A percentile compares a stretch with the other conserved stretches of the same genome.
These are phyloP conservation scores for Triplophysa siluroides DNA, from an alignment of 2,113 vertebrate species.

Conservation along the genomic window DNA sequence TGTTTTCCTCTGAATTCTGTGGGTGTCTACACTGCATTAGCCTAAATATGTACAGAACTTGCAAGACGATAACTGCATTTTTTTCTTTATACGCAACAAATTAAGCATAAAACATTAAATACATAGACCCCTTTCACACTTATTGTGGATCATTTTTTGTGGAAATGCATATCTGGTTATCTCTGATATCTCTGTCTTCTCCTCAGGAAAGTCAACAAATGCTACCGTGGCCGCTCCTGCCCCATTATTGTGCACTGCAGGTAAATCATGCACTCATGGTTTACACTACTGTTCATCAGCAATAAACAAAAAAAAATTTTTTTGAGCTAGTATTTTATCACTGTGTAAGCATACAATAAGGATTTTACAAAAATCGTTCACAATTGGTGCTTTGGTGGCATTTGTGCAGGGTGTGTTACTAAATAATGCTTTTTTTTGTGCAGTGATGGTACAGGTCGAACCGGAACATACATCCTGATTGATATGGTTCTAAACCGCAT, in stretches of 20 bases:
- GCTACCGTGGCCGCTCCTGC: constrained; percentile 97
- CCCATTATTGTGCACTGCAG: constrained; percentile 99
- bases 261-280: constrained; percentile 63
- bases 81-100: no score
- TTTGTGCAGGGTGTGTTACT: neutral
- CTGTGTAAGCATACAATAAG: no score
- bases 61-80: neutral
- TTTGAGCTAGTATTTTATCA: no score
- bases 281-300: neutral
- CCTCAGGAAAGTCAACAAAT: constrained; percentile 99
- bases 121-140: no score
- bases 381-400: neutral
- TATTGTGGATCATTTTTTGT: no score
- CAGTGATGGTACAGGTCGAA: constrained; percentile 92
- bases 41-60: neutral
- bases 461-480: constrained; percentile 92
- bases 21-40: neutral
- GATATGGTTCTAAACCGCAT: constrained; percentile 99
- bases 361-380: neutral
- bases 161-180: no score
- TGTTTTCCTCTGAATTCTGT: constrained; percentile 27
- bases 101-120: no score
- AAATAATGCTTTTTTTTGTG: constrained; percentile 36
- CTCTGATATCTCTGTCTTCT: constrained; percentile 53
- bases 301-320: no score